Evolutionary conservation across 2,888 invertebrate genomes (phyloP), one percentile per base, ranked within the genome.

Genomic region (Epirrita christyi): DNA sequence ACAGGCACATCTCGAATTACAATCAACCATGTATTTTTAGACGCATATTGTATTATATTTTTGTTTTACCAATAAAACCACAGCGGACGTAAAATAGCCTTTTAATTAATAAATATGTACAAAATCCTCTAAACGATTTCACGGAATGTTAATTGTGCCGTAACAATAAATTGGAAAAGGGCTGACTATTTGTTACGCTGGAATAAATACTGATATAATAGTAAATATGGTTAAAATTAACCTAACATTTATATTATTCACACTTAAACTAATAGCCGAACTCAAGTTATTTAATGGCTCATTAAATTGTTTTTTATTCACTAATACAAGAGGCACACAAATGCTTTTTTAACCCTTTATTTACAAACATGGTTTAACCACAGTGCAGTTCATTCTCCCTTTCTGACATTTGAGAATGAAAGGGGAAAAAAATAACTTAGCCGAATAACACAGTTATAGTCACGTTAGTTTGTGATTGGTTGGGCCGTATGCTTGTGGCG

Each of bases 221-320:
- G 55, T 63, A 65, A 65, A 68, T 67, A 72, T 68, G 64, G 66
- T 74, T 70, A 67, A 74, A 69, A 70, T 74, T 76, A 76, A 72
- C 73, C 70, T 76, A 83, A 81, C 75, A 80, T 75, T 72, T 10
- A 43, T 29, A 27, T 59, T 88, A 88, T 88, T 81, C 86, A 88
- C 86, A 85, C 73, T 80, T 83, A 74, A 43, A 61, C 52, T 60
- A 66, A 65, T 68, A 27, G 44, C 43, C 42, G 32, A 42, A 50
- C 48, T 53, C 48, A 38, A 41, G 38, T 44, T 40, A 52, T 34
- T 45, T 45, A 28, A 14, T 55, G 21, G 37, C 44, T 55, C 49
- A 55, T 55, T 55, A 43, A 32, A 53, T 44, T 48, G 44, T 38
- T 34, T 43, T 38, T 37, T 44, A 55, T 49, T 21, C 48, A 38